Evolutionary conservation across 2,797 vertebrate genomes (phyloP), one percentile per base, ranked within the genome.

Genomic region (Oophaga sylvatica): DNA sequence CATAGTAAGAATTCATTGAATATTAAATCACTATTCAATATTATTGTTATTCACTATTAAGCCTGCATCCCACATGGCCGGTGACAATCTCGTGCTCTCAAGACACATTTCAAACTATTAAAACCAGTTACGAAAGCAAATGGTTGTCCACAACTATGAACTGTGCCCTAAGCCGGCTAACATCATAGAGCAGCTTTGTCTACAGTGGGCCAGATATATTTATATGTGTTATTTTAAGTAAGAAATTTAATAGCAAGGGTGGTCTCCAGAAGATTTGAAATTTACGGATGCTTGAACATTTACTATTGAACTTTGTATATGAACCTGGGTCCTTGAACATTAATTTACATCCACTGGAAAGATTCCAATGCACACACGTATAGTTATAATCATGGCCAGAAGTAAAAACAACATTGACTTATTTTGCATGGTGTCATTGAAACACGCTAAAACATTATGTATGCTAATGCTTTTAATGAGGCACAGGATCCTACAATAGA

Each of bases 301-400:
- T 87, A 73, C 56, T 20, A 63, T 22, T 75, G 31, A 63, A 56
- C 59, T 48, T 78, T 85, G 60, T 65, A 81, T 76, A n/a, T 81
- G 59, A 87, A 81, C 78, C 31, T 41, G 68, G n/a, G 31, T 76
- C 80, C 56, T 65, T 76, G 85, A 75, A 73, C 31, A 87, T 29
- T 80, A 41, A 81, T 87, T 75, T 48, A 75, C 57, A 81, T 82
- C 45, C 5, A 29, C 56, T 76, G 71, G 80, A 77, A 45, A 41
- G 70, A n/a, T 57, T 83, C 86, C 86, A 81, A 77, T 16, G 75
- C 59, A 65, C 86, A 87, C 20, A 67, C 17, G 17, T 63, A 57
- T 22, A 41, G 41, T 87, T 77, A 19, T 83, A 77, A 83, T 87
- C 41, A 67, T n/a, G 59, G 41, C 62, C 45, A 83, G 70, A 67